phyloP scores from a whole-genome alignment of 2,113 vertebrate species.

The Nothoprocta perdicaria region DNA sequence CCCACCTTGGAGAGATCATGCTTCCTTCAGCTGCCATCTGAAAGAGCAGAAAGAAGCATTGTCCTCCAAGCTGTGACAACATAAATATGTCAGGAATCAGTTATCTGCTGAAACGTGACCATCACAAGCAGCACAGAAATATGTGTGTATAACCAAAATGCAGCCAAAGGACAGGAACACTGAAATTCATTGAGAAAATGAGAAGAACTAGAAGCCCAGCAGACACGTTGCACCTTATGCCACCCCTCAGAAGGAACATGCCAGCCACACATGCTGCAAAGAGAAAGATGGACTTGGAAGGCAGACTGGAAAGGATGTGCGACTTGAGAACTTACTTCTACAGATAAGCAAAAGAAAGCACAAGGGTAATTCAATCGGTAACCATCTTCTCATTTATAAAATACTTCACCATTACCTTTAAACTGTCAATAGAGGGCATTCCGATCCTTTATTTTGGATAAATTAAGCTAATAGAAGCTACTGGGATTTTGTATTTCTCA shows the following conservation, averaged over 20 bases:
- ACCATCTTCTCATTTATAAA: neutral
- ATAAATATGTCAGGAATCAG: neutral
- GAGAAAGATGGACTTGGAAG: neutral
- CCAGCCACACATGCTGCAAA: neutral
- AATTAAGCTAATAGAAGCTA: too few relatives aligned
- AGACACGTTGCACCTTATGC: neutral
- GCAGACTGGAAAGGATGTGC: neutral
- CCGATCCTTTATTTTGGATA: neutral
- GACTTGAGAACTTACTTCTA: neutral
- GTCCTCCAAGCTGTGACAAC: neutral
- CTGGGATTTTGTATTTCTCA: neutral
- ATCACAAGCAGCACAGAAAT: neutral
- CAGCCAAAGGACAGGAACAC: neutral
- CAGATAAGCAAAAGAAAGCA: neutral
- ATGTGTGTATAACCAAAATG: neutral
- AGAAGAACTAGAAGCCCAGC: neutral
- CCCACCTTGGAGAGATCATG: neutral
- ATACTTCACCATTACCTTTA: neutral
- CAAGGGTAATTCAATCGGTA: neutral
- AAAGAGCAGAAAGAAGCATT: neutral
- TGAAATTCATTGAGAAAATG: neutral
- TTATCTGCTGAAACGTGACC: neutral
- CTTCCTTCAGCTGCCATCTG: neutral
- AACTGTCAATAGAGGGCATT: neutral
- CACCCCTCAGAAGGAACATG: neutral